These are phyloP conservation scores for Romanogobio albipinnatus DNA, from an alignment of 2,113 vertebrate species.

Conservation along the genomic window DNA sequence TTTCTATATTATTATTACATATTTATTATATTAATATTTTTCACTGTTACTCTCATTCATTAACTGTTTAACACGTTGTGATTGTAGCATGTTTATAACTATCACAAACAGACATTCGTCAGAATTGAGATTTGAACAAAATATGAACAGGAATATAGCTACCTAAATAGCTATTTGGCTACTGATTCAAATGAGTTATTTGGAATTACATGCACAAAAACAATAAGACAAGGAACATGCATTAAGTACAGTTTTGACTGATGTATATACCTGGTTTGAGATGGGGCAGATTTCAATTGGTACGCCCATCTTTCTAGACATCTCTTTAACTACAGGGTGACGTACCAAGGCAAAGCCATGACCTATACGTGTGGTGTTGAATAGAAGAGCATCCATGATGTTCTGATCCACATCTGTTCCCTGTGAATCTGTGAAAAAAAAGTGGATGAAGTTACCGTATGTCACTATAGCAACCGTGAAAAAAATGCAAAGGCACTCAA, in stretches of 20 bases:
- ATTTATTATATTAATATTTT: too few species aligned
- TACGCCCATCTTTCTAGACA: constrained; percentile 79
- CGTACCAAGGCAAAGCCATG: constrained; percentile 85
- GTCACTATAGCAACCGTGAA: neutral
- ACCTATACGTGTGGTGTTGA: constrained; percentile 88
- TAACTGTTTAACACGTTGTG: too few species aligned
- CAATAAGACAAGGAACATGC: neutral
- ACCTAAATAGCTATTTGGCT: too few species aligned
- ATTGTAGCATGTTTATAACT: too few species aligned
- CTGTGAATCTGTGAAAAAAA: constrained; percentile 75
- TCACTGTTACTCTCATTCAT: too few species aligned
- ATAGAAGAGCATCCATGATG: constrained; percentile 84
- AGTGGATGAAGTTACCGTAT: neutral
- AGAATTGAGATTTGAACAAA: too few species aligned
- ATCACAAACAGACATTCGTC: too few species aligned
- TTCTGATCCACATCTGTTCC: constrained; percentile 86
- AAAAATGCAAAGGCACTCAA: neutral
- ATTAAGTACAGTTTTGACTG: too few species aligned
- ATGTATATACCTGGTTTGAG: constrained; percentile 87
- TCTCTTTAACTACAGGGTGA: constrained; percentile 79
- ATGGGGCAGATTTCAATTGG: constrained; percentile 90
- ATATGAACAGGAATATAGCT: too few species aligned
- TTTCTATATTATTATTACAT: too few species aligned
- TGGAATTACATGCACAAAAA: too few species aligned
- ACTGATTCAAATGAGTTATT: too few species aligned